A percentile compares a stretch with the other conserved stretches of the same genome.
Evolutionary conservation across 2,888 invertebrate genomes (phyloP).

Genomic region (Epinotia ramella): DNA sequence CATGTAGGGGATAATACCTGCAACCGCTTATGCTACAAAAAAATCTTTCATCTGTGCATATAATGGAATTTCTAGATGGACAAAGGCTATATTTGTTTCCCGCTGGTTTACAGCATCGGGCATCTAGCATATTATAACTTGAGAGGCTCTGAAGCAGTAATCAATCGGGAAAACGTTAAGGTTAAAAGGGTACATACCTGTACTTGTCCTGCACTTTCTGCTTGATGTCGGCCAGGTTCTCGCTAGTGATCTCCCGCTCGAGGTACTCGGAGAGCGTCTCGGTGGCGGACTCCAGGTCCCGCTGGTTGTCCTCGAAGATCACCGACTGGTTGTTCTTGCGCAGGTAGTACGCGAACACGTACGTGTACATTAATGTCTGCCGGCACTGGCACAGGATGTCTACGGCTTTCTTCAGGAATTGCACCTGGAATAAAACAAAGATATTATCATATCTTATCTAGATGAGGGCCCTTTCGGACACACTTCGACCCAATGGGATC

Average conservation of each 20-base stretch:
- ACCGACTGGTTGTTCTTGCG: conserved; percentile 99
- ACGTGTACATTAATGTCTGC: conserved; percentile 99
- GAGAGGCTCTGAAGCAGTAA: too few species aligned
- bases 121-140: too few species aligned
- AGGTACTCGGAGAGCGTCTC: conserved; percentile 98
- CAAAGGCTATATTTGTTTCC: too few species aligned
- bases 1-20: too few species aligned
- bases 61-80: too few species aligned
- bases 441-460: too few species aligned
- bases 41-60: too few species aligned
- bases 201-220: conserved; percentile 99
- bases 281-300: conserved; percentile 98
- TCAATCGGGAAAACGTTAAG: too few species aligned
- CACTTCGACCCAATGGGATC: too few species aligned
- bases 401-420: conserved; percentile 98
- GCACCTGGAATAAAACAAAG: conserved; percentile 88
- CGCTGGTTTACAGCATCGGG: too few species aligned
- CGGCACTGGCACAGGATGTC: conserved; percentile 98
- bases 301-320: conserved; percentile 99
- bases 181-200: conserved; percentile 84
- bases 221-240: conserved; percentile 98
- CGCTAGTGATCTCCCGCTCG: conserved; percentile 98
- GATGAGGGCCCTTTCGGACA: too few species aligned
- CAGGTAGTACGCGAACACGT: conserved; percentile 99
- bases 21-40: too few species aligned